phyloP scores from a whole-genome alignment of 2,797 vertebrate genomes.

The Neosilurus hyrtlii region DNA sequence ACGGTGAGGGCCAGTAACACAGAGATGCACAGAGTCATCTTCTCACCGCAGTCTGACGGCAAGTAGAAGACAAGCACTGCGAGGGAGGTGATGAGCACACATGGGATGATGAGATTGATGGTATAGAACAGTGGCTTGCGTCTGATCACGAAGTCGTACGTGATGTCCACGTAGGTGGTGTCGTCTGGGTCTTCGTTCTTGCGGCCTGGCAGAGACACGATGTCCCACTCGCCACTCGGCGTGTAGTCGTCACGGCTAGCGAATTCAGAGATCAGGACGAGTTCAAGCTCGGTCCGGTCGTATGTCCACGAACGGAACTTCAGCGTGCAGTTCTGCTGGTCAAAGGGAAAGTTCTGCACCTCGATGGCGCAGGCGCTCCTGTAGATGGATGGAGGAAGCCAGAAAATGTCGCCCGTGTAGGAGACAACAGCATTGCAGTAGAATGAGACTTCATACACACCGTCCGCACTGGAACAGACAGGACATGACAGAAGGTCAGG shows the following conservation, averaged over 20 bases:
- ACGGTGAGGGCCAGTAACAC: conserved; percentile 80
- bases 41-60: conserved; percentile 78
- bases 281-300: conserved; percentile 77
- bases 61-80: conserved; percentile 80
- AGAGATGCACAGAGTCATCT: conserved; percentile 79
- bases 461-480: conserved; percentile 70
- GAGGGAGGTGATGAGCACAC: conserved; percentile 77
- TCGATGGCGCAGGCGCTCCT: conserved; percentile 80
- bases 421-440: conserved; percentile 79
- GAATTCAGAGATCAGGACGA: conserved; percentile 75
- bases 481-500: not conserved
- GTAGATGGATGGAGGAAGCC: conserved; percentile 82
- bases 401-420: conserved; percentile 77
- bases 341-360: conserved; percentile 80
- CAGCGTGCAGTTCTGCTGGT: conserved; percentile 81
- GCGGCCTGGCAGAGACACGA: conserved; percentile 74
- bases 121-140: conserved; percentile 80
- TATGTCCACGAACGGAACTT: conserved; percentile 84
- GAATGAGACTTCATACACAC: conserved; percentile 82
- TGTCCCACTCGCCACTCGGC: conserved; percentile 81
- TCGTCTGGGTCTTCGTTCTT: conserved; percentile 77
- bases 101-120: conserved; percentile 79
- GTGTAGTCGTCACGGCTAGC: conserved; percentile 80
- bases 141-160: conserved; percentile 78
- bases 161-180: conserved; percentile 76